A percentile compares a stretch with the other conserved stretches of the same genome.
These are phyloP conservation scores for Anthopleura sola DNA, from an alignment of 64 coral and sea anemone genomes.

Conservation along the genomic window DNA sequence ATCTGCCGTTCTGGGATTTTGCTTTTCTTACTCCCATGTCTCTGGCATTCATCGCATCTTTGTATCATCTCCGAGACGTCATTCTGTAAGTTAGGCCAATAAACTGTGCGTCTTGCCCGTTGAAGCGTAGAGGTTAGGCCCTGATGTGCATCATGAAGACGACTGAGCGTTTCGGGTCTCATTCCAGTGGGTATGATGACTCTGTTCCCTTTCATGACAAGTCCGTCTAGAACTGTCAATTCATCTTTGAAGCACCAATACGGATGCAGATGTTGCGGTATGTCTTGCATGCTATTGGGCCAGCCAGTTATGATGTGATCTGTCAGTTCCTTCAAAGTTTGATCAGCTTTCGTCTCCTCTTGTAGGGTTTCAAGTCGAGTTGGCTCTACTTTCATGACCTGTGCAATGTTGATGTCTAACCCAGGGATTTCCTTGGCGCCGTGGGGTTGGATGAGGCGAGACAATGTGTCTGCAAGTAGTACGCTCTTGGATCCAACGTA, in stretches of 20 bases:
- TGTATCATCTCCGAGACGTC: constrained; percentile 42
- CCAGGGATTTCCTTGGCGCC: constrained; percentile 34
- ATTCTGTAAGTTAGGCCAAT: constrained; percentile 42
- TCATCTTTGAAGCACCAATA: constrained; percentile 64
- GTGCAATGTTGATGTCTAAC: constrained; percentile 46
- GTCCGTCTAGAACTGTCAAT: constrained; percentile 38
- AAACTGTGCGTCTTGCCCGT: constrained; percentile 47
- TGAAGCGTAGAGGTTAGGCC: constrained; percentile 44
- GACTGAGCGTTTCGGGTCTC: constrained; percentile 40
- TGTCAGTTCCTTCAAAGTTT: constrained; percentile 11
- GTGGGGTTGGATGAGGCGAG: constrained; percentile 13
- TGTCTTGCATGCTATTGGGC: constrained; percentile 56
- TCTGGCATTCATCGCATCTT: constrained; percentile 47
- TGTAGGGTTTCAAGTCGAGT: constrained; percentile 33
- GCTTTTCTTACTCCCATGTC: constrained; percentile 43
- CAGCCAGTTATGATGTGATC: constrained; percentile 50
- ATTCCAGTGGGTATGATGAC: constrained; percentile 37
- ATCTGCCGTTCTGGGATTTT: constrained; percentile 51
- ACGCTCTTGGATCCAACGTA: constrained; percentile 46
- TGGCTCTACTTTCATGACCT: constrained; percentile 43
- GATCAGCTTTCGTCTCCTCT: constrained; percentile 42
- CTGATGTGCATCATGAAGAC: constrained; percentile 53
- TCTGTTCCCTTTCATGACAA: constrained; percentile 75
- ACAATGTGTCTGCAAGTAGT: constrained; percentile 46
- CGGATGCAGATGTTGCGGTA: constrained; percentile 29